Percentiles rank a stretch among this genome's conserved stretches.
phyloP scores from a whole-genome alignment of 2,888 invertebrate species.

The Hecatera dysodea region DNA sequence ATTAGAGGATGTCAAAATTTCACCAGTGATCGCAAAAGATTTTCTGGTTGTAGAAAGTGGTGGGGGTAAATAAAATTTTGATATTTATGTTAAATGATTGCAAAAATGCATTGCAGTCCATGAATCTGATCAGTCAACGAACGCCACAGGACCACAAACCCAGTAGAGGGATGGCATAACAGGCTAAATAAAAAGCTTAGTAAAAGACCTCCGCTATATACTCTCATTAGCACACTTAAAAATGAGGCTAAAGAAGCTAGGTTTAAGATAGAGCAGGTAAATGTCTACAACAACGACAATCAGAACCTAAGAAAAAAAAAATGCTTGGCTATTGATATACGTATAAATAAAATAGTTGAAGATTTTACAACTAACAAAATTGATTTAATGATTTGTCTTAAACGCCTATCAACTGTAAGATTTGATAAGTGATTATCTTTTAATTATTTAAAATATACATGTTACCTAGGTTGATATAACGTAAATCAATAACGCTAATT shows the following conservation, averaged over 20 bases:
- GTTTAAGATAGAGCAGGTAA: conserved; percentile 32
- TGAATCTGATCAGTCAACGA: conserved; percentile 37
- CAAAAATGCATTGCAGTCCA: conserved; percentile 43
- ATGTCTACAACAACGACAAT: conserved; percentile 13
- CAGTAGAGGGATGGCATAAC: conserved; percentile 44
- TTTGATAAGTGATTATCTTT: conserved; percentile 33
- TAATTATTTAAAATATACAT: conserved; percentile 29
- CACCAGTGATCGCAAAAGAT: conserved; percentile 48
- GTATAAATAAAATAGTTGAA: conserved; percentile 30
- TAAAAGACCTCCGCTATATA: conserved; percentile 41
- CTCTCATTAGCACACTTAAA: conserved; percentile 42
- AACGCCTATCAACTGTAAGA: conserved; percentile 41
- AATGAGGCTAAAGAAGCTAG: conserved; percentile 39
- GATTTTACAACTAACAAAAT: conserved; percentile 42
- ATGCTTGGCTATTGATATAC: conserved; percentile 26
- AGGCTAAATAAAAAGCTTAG: conserved; percentile 37
- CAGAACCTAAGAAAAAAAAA: conserved; percentile 36
- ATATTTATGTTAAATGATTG: conserved; percentile 47
- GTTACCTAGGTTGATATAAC: conserved; percentile 24
- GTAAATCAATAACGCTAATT: conserved; percentile 24
- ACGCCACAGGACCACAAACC: conserved; percentile 39
- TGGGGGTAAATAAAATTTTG: conserved; percentile 44
- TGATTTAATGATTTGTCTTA: conserved; percentile 39
- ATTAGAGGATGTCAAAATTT: conserved; percentile 44
- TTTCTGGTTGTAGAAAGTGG: conserved; percentile 46